A percentile compares a stretch with the other conserved stretches of the same genome.
Conservation (phyloP, 2,888 invertebrate species). For the Apodemia zela region DNA sequence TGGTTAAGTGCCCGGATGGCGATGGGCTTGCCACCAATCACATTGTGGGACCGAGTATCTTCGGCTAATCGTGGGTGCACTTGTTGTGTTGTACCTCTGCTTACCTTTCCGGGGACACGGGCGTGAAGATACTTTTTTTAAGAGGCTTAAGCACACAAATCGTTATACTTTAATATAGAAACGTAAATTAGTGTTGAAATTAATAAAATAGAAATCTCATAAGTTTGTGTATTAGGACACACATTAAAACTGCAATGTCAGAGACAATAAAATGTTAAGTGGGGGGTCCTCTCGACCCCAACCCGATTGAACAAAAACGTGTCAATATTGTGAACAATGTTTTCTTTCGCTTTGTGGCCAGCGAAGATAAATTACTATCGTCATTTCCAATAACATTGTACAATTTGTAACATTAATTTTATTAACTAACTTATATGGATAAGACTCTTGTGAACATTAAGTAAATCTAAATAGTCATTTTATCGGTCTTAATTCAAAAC, state of each 20-base stretch:
- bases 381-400: slow-evolving; percentile 57
- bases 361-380: slow-evolving; percentile 70
- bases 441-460: slow-evolving; percentile 20
- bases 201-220: not conserved
- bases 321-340: slow-evolving; percentile 77
- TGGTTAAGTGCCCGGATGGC: too few relatives aligned
- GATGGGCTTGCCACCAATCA: too few relatives aligned
- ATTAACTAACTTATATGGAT: slow-evolving; percentile 44
- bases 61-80: too few relatives aligned
- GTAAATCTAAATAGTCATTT: not conserved
- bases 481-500: too few relatives aligned
- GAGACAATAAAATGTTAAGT: slow-evolving; percentile 63
- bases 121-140: too few relatives aligned
- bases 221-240: slow-evolving; percentile 24
- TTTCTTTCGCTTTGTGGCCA: slow-evolving; percentile 68
- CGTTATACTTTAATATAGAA: too few relatives aligned
- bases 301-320: slow-evolving; percentile 63
- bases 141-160: too few relatives aligned
- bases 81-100: too few relatives aligned
- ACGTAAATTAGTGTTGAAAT: not conserved
- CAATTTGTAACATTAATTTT: slow-evolving; percentile 68
- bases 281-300: slow-evolving; percentile 61
- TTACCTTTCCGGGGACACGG: too few relatives aligned
- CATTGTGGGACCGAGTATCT: too few relatives aligned
- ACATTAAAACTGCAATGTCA: slow-evolving; percentile 41